These are phyloP conservation scores for Samia ricini DNA, from an alignment of 1,140 invertebrate species.

Conservation along the genomic window DNA sequence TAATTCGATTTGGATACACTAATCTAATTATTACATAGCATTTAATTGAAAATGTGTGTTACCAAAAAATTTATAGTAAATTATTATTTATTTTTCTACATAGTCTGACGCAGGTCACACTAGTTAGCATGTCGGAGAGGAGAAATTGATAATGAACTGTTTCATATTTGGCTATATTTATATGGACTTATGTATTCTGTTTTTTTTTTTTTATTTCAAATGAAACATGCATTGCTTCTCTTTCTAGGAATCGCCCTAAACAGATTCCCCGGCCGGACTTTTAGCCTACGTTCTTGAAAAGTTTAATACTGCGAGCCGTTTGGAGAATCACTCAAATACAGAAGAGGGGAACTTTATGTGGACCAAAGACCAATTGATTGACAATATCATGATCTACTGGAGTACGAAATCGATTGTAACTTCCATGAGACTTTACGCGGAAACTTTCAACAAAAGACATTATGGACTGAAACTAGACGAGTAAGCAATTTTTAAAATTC, in stretches of 20 bases:
- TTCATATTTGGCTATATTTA: too few species aligned
- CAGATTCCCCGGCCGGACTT: conserved; percentile 82
- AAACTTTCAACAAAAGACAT: conserved; percentile 72
- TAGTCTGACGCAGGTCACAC: too few species aligned
- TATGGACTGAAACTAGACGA: conserved; percentile 68
- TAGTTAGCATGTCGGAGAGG: too few species aligned
- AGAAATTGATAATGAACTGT: too few species aligned
- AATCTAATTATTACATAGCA: too few species aligned
- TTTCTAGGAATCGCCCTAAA: conserved; percentile 78
- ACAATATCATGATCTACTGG: conserved; percentile 95
- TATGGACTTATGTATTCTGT: too few species aligned
- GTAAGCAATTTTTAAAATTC: conserved; percentile 30
- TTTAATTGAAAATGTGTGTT: too few species aligned
- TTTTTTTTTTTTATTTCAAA: too few species aligned
- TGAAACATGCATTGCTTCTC: not conserved
- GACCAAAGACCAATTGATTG: conserved; percentile 86
- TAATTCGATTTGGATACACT: too few species aligned
- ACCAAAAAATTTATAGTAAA: too few species aligned
- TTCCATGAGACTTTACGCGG: conserved; percentile 86
- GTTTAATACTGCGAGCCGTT: conserved; percentile 86
- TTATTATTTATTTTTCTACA: too few species aligned
- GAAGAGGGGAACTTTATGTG: conserved; percentile 83
- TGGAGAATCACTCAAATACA: conserved; percentile 59
- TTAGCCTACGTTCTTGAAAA: conserved; percentile 92
- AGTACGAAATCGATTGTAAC: conserved; percentile 86